A percentile compares a stretch with the other conserved stretches of the same genome.
These are phyloP conservation scores for Ciconia stormi DNA, from an alignment of 2,113 vertebrate species.

Conservation along the genomic window DNA sequence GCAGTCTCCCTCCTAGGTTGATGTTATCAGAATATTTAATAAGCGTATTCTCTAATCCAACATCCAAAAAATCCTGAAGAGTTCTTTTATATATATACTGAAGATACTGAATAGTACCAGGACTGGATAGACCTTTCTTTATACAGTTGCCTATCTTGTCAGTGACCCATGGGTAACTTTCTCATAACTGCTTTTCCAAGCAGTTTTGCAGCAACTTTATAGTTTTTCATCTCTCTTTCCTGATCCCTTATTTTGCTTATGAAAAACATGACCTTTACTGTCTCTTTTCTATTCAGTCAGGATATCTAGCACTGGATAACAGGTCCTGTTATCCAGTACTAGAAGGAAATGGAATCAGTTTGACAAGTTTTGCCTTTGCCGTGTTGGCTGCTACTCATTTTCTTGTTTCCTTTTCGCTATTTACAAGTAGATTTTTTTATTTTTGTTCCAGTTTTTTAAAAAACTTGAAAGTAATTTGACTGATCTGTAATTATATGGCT, in stretches of 20 bases:
- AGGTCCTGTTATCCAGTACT: neutral
- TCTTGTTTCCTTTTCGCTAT: neutral
- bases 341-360: neutral
- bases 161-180: neutral
- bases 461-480: neutral
- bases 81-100: neutral
- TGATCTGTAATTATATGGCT: neutral
- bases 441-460: neutral
- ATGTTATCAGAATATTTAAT: neutral
- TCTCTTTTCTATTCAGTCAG: neutral
- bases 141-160: neutral
- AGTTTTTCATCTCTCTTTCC: neutral
- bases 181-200: neutral
- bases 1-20: neutral
- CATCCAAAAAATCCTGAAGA: neutral
- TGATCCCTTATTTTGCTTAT: neutral
- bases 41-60: neutral
- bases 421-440: neutral
- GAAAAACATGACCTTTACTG: neutral
- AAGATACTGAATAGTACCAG: neutral
- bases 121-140: neutral
- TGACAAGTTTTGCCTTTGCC: neutral
- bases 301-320: neutral
- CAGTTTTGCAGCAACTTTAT: neutral
- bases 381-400: neutral